A percentile compares a stretch with the other conserved stretches of the same genome.
These are phyloP conservation scores for Dreissena rostriformis DNA, from an alignment of 1,140 invertebrate genomes.

Conservation along the genomic window DNA sequence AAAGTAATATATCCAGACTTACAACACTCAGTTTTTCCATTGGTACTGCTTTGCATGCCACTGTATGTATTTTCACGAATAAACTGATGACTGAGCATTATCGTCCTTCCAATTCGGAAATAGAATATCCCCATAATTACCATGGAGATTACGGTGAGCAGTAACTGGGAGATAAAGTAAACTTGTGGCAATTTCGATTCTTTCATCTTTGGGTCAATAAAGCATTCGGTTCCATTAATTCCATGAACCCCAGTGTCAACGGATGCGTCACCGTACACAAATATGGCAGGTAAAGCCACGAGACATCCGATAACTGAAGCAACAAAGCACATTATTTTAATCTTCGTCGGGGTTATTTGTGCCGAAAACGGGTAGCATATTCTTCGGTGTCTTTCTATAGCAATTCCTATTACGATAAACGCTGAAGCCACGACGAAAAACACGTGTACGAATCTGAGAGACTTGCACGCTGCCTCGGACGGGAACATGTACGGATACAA, in stretches of 20 bases:
- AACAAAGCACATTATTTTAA: slow-evolving; percentile 28
- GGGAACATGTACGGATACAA: slow-evolving; percentile 44
- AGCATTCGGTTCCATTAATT: slow-evolving; percentile 44
- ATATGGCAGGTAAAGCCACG: slow-evolving; percentile 32
- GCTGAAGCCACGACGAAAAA: slow-evolving; percentile 25
- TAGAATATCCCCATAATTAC: slow-evolving; percentile 21
- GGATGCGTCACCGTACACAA: slow-evolving; percentile 4
- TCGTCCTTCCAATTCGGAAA: slow-evolving; percentile 12
- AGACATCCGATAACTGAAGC: background rate
- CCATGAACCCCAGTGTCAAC: slow-evolving; percentile 41
- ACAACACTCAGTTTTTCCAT: too few relatives aligned
- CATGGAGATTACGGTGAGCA: slow-evolving; percentile 9
- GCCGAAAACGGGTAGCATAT: slow-evolving; percentile 14
- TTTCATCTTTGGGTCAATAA: slow-evolving; percentile 16
- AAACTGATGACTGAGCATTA: background rate
- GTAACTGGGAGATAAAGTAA: slow-evolving; percentile 23
- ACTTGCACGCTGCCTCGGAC: slow-evolving; percentile 18
- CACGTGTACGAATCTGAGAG: slow-evolving; percentile 25
- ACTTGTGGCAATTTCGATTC: slow-evolving; percentile 15
- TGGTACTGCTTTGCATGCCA: too few relatives aligned
- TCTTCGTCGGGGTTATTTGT: slow-evolving; percentile 1
- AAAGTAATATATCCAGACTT: too few relatives aligned
- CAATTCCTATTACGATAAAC: slow-evolving; percentile 34
- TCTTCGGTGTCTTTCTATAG: slow-evolving; percentile 29
- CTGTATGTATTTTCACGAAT: too few relatives aligned